Percentiles rank a stretch among this genome's conserved stretches.
These are phyloP conservation scores for Achroia grisella DNA, from an alignment of 1,140 invertebrate species.

Conservation along the genomic window DNA sequence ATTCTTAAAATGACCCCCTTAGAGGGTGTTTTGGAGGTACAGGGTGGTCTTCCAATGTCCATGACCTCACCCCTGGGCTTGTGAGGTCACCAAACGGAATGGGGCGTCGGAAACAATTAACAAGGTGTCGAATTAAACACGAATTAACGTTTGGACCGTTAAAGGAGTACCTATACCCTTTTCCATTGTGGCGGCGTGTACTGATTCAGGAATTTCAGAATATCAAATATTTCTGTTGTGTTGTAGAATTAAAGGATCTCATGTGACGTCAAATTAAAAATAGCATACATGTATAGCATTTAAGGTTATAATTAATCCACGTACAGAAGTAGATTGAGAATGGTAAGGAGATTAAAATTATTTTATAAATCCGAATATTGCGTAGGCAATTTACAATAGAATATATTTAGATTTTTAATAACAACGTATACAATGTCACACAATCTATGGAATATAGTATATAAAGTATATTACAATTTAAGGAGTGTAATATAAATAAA, in stretches of 20 bases:
- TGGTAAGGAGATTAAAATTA: too few relatives aligned
- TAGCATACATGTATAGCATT: conserved; percentile 2
- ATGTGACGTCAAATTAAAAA: conserved; percentile 23
- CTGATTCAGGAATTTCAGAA: conserved; percentile 66
- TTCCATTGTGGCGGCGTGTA: conserved; percentile 62
- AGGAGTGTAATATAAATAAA: too few relatives aligned
- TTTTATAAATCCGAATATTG: too few relatives aligned
- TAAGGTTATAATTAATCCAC: too few relatives aligned
- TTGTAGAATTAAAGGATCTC: too few relatives aligned
- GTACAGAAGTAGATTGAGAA: too few relatives aligned
- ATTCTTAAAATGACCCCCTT: conserved; percentile 70
- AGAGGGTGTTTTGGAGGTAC: conserved; percentile 30
- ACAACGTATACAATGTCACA: too few relatives aligned
- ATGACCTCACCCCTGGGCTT: conserved; percentile 24
- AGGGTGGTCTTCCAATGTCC: conserved; percentile 44
- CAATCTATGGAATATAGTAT: too few relatives aligned
- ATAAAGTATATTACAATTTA: too few relatives aligned
- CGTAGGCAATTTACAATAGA: too few relatives aligned
- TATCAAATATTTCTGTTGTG: conserved; percentile 28
- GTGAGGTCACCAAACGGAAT: conserved; percentile 63
- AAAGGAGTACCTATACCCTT: conserved; percentile 68
- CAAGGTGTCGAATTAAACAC: conserved; percentile 73
- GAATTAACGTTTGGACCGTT: conserved; percentile 68
- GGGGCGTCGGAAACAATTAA: conserved; percentile 71
- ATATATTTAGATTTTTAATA: too few relatives aligned